phyloP scores from a whole-genome alignment of 2,888 invertebrate species.

The Dasysyrphus tricinctus region DNA sequence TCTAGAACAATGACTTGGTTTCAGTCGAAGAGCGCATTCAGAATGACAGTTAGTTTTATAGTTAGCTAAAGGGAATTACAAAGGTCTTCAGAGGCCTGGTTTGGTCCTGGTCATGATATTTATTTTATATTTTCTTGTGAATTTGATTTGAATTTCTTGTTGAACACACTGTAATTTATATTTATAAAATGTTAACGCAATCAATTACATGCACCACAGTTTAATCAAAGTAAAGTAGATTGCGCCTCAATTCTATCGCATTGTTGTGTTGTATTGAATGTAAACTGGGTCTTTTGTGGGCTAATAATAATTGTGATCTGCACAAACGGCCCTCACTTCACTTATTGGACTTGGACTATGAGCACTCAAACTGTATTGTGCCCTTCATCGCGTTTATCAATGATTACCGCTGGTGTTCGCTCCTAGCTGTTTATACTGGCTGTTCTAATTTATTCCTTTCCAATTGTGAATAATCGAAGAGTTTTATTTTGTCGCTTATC shows the following conservation, averaged over 20 bases:
- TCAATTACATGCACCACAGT: conserved; percentile 63
- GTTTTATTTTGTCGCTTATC: conserved; percentile 71
- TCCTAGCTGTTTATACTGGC: neutral
- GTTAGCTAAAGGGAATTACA: no score
- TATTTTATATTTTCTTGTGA: no score
- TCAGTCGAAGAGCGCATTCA: no score
- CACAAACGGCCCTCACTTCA: conserved; percentile 25
- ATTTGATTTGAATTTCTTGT: neutral
- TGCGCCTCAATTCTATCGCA: conserved; percentile 44
- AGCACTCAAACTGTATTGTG: conserved; percentile 30
- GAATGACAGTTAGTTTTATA: no score
- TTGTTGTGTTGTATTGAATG: neutral
- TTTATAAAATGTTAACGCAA: conserved; percentile 35
- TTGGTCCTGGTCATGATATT: no score
- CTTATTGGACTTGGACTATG: conserved; percentile 8
- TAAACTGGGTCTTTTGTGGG: conserved; percentile 25
- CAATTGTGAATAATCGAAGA: conserved; percentile 73
- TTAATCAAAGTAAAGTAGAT: conserved; percentile 67
- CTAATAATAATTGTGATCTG: conserved; percentile 45
- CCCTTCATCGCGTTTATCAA: conserved; percentile 50
- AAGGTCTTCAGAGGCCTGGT: no score
- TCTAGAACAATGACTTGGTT: no score
- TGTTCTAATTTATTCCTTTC: conserved; percentile 48
- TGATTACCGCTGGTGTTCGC: conserved; percentile 6
- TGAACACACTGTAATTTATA: conserved; percentile 30